These are phyloP conservation scores for Procambarus virginalis DNA, from an alignment of 1,140 invertebrate genomes.

Conservation along the genomic window DNA sequence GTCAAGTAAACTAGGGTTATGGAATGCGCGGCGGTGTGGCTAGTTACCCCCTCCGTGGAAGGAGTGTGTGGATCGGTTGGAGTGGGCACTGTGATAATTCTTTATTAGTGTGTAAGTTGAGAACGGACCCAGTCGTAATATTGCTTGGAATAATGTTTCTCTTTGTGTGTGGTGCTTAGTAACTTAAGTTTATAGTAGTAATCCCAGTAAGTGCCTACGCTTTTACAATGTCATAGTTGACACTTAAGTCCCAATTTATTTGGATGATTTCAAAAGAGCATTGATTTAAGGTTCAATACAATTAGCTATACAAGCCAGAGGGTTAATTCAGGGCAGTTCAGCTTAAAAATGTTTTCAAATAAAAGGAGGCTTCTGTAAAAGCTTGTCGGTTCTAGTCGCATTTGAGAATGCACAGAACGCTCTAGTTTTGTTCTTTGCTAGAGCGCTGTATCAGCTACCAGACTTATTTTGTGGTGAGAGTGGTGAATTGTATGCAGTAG, in stretches of 20 bases:
- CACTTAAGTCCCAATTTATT: slow-evolving; percentile 36
- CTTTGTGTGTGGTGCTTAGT: slow-evolving; percentile 67
- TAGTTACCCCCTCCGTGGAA: slow-evolving; percentile 38
- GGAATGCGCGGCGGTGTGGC: slow-evolving; percentile 47
- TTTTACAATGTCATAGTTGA: slow-evolving; percentile 29
- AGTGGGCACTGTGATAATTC: slow-evolving; percentile 56
- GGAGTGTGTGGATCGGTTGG: slow-evolving; percentile 62
- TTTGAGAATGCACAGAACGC: slow-evolving; percentile 35
- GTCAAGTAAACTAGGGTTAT: slow-evolving; percentile 59
- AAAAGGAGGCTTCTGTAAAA: slow-evolving; percentile 27
- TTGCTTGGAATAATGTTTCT: slow-evolving; percentile 61
- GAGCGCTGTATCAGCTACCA: slow-evolving; percentile 32
- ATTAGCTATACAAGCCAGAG: slow-evolving; percentile 56
- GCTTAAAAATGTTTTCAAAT: slow-evolving; percentile 21
- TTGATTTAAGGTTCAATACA: slow-evolving; percentile 53
- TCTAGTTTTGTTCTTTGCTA: slow-evolving; percentile 18
- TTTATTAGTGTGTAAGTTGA: slow-evolving; percentile 64
- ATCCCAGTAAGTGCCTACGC: slow-evolving; percentile 66
- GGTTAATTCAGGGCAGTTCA: slow-evolving; percentile 58
- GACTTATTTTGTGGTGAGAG: slow-evolving; percentile 16
- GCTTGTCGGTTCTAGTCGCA: slow-evolving; percentile 46
- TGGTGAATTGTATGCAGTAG: neutral
- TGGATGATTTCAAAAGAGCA: slow-evolving; percentile 48
- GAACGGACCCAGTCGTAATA: slow-evolving; percentile 37
- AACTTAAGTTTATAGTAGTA: slow-evolving; percentile 63